Base-by-base conservation (phyloP, 2,113 vertebrate species). In the Orientallactaga bullata region DNA sequence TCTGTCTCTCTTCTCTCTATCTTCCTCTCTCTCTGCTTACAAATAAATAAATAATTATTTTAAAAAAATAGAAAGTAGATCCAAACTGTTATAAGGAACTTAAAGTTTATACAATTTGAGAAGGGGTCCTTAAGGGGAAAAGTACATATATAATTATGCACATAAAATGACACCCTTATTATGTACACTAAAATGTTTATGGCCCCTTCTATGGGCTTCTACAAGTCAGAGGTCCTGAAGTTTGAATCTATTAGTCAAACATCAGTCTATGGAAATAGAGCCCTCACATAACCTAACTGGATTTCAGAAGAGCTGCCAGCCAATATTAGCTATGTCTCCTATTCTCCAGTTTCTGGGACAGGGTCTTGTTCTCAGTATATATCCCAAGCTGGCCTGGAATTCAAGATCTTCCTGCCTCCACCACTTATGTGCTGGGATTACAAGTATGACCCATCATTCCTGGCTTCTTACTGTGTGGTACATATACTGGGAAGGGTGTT, bases 301-400 rank as follows among this genome's bases (percentile, higher is more conserved):
- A 76, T 89, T 86, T 94, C 26, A 95, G 60, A 90, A 85, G 63
- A 74, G 79, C 58, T 86, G 60, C 15, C 30, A 2, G 61, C 24
- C 28, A 72, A 3, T 74, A 13, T 35, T 69, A 51, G 61, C 35
- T 96, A 0, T 68, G 55, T 77, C 35, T 66, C 32, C 35, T 77
- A 51, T 51, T 80, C 28, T 79, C 39, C 24, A 35, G 12, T 69
- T 91, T 95, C 88, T 91, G 66, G 83, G 37, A 35, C 21, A 77
- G 60, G 21, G 30, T 51, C 60, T 77, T 65, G 20, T n/a, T n/a
- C n/a, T n/a, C n/a, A n/a, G 9, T 24, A 63, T 47, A 61, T 23
- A 47, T 28, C 21, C 58, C n/a, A 63, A 0, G 21, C 60, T 65
- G 37, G 28, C 37, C 58, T 47, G 47, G 35, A 58, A 63, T 15